Base-by-base conservation (phyloP, 2,797 vertebrate genomes). In the Gouania willdenowi region DNA sequence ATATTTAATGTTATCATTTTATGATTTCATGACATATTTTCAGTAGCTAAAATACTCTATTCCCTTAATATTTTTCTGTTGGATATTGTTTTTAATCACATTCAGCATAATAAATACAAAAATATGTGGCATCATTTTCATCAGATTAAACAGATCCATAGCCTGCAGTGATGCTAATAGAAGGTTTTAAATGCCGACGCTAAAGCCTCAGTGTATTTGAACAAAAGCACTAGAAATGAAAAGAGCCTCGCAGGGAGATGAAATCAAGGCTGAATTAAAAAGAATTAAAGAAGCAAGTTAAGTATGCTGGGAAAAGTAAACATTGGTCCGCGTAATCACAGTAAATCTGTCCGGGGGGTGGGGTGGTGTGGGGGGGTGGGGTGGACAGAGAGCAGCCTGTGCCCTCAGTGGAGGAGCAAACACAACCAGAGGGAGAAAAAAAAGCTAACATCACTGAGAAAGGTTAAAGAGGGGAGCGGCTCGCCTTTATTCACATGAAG, bases 261-360 rank as follows among this genome's bases (percentile, higher is more conserved):
- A 57, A 32, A 69, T 45, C 1, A 33, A 48, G 66, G 44, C 39
- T 26, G 60, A 77, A 75, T 57, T 77, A 75, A 73, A 75, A 53
- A 19, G 60, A 73, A 85, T 80, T 68, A 82, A 82, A 82, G 75
- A 63, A 59, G 32, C 23, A 18, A 40, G 77, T 66, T 75, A 78
- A 84, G 79, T 52, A 70, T 46, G 80, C 84, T 88, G 85, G 83
- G 88, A 88, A 89, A 88, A 88, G 86, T 79, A 83, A 89, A 88
- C 82, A 89, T 18, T 2, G 64, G 21, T 45, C 57, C 10, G 18
- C 59, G 71, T 75, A 84, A 82, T 81, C 73, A 37, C 56, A 68
- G 74, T 70, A 58, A 71, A 77, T 86, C 67, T 75, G 66, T 52
- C 42, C 16, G 8, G 31, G 48, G 49, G 54, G 57, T 58, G 15